A percentile compares a stretch with the other conserved stretches of the same genome.
Conservation (phyloP, 2,113 vertebrate genomes). For the Cottus gobio region DNA sequence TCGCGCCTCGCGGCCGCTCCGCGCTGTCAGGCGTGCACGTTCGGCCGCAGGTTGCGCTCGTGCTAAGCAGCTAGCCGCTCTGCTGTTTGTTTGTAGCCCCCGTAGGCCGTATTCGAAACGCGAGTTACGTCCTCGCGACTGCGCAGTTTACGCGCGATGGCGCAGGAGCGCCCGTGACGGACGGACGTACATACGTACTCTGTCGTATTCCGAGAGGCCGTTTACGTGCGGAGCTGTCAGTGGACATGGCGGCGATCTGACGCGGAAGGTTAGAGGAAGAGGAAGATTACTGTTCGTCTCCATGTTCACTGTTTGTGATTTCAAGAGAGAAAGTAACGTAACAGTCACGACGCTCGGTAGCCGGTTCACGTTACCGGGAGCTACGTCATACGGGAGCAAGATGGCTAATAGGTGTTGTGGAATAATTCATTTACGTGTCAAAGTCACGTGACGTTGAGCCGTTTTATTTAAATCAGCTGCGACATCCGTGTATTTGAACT, state of each 20-base stretch:
- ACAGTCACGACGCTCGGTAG: not conserved
- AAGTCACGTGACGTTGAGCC: too few species aligned
- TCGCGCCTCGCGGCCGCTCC: too few species aligned
- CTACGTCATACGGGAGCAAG: not conserved
- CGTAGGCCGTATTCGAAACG: slow-evolving; percentile 81
- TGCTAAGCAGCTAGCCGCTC: too few species aligned
- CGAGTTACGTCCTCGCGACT: slow-evolving; percentile 64
- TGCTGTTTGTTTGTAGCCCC: slow-evolving; percentile 83
- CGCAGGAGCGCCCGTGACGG: slow-evolving; percentile 51
- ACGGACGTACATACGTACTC: slow-evolving; percentile 47
- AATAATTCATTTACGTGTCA: too few species aligned
- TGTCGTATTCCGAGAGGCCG: slow-evolving; percentile 50
- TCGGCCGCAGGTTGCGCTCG: too few species aligned
- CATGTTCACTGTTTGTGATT: too few species aligned
- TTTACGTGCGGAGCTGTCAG: slow-evolving; percentile 68
- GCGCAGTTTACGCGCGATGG: slow-evolving; percentile 68
- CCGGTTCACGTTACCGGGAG: not conserved
- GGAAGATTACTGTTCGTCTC: too few species aligned
- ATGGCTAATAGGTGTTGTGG: too few species aligned
- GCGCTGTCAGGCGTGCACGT: too few species aligned
- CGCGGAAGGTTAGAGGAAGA: slow-evolving; percentile 51
- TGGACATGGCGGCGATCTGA: slow-evolving; percentile 54
- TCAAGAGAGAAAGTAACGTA: not conserved
- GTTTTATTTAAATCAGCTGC: too few species aligned
- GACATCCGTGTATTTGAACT: too few species aligned